phyloP scores from a whole-genome alignment of 2,113 vertebrate species.

The Alethe castanea region DNA sequence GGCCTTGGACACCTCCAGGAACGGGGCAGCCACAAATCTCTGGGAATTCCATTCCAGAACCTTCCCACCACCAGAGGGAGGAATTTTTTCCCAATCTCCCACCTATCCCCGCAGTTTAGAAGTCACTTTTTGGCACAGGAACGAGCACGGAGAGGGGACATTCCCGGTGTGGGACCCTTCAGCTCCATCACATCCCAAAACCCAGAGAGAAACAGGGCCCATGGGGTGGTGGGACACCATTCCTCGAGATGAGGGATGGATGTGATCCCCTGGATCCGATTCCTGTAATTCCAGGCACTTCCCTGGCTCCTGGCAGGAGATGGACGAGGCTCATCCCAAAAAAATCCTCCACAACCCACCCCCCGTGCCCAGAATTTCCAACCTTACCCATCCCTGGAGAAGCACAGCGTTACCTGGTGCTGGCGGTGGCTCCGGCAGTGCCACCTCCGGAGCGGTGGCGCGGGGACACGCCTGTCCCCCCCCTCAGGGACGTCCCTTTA shows the following conservation, averaged over 20 bases:
- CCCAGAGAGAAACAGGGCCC: no score
- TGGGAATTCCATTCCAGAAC: not conserved
- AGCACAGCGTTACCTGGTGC: rapidly evolving
- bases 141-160: rapidly evolving
- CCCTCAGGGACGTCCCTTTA: not conserved
- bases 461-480: not conserved
- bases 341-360: rapidly evolving
- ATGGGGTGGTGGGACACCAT: rapidly evolving
- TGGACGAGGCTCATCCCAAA: rapidly evolving
- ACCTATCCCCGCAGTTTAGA: not conserved
- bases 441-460: not conserved
- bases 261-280: rapidly evolving
- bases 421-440: not conserved
- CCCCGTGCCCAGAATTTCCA: not conserved
- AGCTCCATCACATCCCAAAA: rapidly evolving
- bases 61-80: not conserved
- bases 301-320: not conserved
- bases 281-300: not conserved
- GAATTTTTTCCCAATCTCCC: not conserved
- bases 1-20: not conserved
- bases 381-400: not conserved
- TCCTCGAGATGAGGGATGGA: rapidly evolving
- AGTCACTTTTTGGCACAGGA: rapidly evolving
- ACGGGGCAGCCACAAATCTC: not conserved
- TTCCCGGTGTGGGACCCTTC: not conserved